Base-by-base conservation (phyloP, 2,797 vertebrate species). In the Lemur catta region DNA sequence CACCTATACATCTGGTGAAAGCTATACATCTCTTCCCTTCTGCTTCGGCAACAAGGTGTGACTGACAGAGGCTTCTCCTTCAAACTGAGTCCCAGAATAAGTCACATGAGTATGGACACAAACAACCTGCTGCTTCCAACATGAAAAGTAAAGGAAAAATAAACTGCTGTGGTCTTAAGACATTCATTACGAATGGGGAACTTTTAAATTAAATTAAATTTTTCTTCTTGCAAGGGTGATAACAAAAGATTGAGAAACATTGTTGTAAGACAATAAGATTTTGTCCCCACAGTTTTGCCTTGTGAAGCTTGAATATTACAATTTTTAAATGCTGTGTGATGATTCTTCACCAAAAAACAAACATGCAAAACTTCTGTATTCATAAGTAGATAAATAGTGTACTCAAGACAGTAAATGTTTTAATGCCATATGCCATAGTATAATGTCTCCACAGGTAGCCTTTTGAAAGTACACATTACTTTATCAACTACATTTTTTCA, bases 351-450 rank as follows among this genome's bases (percentile, higher is more conserved):
- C 48, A 50, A 76, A 75, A 74, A 28, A 0, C 13, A 63, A n/a
- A 9, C 0, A n/a, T 6, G 1, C 33, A 65, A 48, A 17, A 63
- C 1, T 4, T 55, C 3, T 30, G 7, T n/a, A 59, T 67, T 14
- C 46, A 6, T 61, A 63, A 65, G 8, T 10, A 84, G 7, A 84
- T 52, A 80, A 79, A 12, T 46, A 4, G 17, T 78, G 5, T 46
- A 48, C 12, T 74, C 43, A 89, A 46, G 5, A 74, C 75, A 30
- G 22, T 38, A 79, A 87, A 52, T 74, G 1, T 74, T 55, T 84
- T 75, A 65, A 35, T 50, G 14, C 1, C 0, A 57, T 57, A 57
- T 57, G 9, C 3, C 24, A 48, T 8, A 41, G 1, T 50, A 52
- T 87, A 15, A 11, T 30, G 67, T 79, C 26, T 33, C 6, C 33